phyloP scores from a whole-genome alignment of 2,888 invertebrate genomes.

The Sceliomorpha sp. region DNA sequence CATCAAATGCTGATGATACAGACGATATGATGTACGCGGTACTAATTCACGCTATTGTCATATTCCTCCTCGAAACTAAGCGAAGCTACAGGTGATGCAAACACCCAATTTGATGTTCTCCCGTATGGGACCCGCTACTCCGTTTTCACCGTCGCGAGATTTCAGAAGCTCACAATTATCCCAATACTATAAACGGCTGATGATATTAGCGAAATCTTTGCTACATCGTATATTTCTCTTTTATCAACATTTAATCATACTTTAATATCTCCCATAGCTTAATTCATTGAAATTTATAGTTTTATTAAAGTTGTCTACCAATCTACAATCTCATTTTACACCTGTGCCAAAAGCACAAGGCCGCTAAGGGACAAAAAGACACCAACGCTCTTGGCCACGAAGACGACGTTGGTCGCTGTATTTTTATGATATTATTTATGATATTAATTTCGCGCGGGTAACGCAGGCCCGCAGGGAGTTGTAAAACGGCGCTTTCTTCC shows the following conservation, averaged over 20 bases:
- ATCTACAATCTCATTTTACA: slow-evolving; percentile 13
- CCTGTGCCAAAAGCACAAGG: slow-evolving; percentile 18
- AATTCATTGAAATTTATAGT: slow-evolving; percentile 2
- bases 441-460: slow-evolving; percentile 78
- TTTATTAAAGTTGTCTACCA: too few relatives aligned
- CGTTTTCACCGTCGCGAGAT: not conserved
- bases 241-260: too few relatives aligned
- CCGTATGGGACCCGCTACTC: slow-evolving; percentile 20
- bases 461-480: slow-evolving; percentile 75
- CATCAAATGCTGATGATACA: slow-evolving; percentile 79
- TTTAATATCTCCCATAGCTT: not conserved
- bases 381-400: slow-evolving; percentile 32
- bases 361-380: slow-evolving; percentile 27
- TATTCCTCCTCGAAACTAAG: slow-evolving; percentile 65
- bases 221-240: not conserved
- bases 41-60: slow-evolving; percentile 75
- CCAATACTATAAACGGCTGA: not conserved
- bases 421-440: slow-evolving; percentile 80
- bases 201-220: not conserved
- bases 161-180: not conserved
- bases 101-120: slow-evolving; percentile 30
- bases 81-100: slow-evolving; percentile 69
- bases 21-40: slow-evolving; percentile 74
- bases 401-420: slow-evolving; percentile 58
- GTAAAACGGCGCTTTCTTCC: slow-evolving; percentile 76